A percentile compares a stretch with the other conserved stretches of the same genome.
These are phyloP conservation scores for Hedychridium roseum DNA, from an alignment of 2,888 invertebrate genomes.

Conservation along the genomic window DNA sequence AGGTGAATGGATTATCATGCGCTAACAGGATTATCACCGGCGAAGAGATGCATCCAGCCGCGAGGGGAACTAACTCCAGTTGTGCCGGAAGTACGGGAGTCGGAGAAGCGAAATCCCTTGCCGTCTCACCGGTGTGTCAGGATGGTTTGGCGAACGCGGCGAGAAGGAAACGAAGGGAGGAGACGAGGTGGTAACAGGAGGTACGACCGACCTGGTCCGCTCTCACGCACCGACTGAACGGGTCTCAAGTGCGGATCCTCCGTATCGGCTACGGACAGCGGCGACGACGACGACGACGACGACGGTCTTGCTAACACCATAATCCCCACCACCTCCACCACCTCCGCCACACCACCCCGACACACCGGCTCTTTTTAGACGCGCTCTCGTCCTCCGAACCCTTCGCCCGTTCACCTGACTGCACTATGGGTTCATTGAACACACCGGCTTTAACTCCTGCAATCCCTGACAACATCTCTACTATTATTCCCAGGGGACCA, in stretches of 20 bases:
- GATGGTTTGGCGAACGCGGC: neutral
- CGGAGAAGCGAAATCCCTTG: slow-evolving; percentile 9
- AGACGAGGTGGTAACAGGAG: neutral
- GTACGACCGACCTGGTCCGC: slow-evolving; percentile 39
- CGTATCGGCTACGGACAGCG: slow-evolving; percentile 33
- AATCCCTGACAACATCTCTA: too few relatives aligned
- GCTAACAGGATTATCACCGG: neutral
- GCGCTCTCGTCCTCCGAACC: too few relatives aligned
- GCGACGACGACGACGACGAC: too few relatives aligned
- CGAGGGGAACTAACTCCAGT: neutral
- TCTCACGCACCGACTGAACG: slow-evolving; percentile 45
- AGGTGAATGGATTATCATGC: neutral
- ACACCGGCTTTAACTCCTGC: too few relatives aligned
- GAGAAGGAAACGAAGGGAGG: neutral
- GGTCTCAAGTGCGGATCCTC: slow-evolving; percentile 21
- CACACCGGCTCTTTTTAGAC: too few relatives aligned
- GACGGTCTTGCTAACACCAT: slow-evolving; percentile 34
- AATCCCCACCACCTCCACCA: slow-evolving; percentile 24
- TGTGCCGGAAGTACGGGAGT: neutral
- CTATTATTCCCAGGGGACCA: too few relatives aligned
- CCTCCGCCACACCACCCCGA: neutral
- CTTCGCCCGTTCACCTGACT: too few relatives aligned
- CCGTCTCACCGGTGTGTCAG: too few relatives aligned
- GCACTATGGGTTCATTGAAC: too few relatives aligned
- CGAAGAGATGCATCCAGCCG: too few relatives aligned